Conservation (phyloP, 1,140 invertebrate species). For the Rhyzopertha dominica region DNA sequence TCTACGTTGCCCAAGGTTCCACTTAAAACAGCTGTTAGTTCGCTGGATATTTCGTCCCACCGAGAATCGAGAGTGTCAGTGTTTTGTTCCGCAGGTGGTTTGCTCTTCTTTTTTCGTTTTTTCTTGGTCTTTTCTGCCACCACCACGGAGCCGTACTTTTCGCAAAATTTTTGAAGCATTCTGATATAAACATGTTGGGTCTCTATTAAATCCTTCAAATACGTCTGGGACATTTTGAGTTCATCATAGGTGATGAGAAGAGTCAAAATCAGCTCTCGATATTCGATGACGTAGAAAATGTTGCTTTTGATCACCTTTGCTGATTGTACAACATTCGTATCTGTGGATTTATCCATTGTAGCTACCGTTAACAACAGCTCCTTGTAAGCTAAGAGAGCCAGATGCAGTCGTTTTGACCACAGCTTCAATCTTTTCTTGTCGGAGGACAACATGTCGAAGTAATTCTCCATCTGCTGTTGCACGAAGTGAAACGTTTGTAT, state of each 20-base stretch:
- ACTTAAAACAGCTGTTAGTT: slow-evolving; percentile 67
- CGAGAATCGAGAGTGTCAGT: slow-evolving; percentile 56
- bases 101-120: slow-evolving; percentile 50
- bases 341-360: slow-evolving; percentile 71
- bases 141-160: slow-evolving; percentile 59
- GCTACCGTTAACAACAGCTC: slow-evolving; percentile 71
- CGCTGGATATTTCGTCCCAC: slow-evolving; percentile 68
- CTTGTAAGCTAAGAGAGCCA: slow-evolving; percentile 62
- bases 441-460: slow-evolving; percentile 77
- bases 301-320: slow-evolving; percentile 84
- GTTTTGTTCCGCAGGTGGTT: slow-evolving; percentile 33
- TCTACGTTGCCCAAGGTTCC: slow-evolving; percentile 51
- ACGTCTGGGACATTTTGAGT: slow-evolving; percentile 79
- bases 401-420: slow-evolving; percentile 82
- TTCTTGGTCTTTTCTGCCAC: slow-evolving; percentile 64
- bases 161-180: slow-evolving; percentile 79
- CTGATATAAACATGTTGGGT: slow-evolving; percentile 89
- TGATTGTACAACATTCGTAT: slow-evolving; percentile 64
- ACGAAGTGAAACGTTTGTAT: slow-evolving; percentile 87
- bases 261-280: slow-evolving; percentile 81
- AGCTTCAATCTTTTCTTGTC: slow-evolving; percentile 80
- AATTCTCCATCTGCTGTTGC: slow-evolving; percentile 85
- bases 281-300: slow-evolving; percentile 92
- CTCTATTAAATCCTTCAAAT: slow-evolving; percentile 82
- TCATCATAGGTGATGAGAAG: slow-evolving; percentile 79